phyloP scores from a whole-genome alignment of 2,888 invertebrate species.

The Pyrrhosoma nymphula region DNA sequence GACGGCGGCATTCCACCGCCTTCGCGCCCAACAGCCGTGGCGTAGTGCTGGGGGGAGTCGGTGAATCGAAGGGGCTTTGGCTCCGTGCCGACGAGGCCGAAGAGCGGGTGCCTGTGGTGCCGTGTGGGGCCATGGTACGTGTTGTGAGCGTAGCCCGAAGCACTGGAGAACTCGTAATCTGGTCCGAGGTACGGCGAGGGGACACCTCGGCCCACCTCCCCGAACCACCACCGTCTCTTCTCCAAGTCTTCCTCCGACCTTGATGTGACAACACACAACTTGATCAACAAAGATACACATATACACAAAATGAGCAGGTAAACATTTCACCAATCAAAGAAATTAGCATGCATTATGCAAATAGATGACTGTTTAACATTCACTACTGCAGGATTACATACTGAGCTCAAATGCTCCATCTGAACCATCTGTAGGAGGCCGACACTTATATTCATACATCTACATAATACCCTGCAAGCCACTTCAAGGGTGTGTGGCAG shows the following conservation, averaged over 20 bases:
- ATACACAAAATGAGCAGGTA: no score
- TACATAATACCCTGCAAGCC: no score
- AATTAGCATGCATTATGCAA: no score
- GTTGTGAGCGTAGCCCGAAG: constrained; percentile 86
- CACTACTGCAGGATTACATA: no score
- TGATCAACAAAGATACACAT: no score
- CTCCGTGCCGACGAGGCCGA: constrained; percentile 77
- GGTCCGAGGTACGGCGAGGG: constrained; percentile 75
- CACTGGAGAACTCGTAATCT: constrained; percentile 82
- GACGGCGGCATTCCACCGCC: constrained; percentile 73
- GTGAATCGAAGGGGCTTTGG: constrained; percentile 85
- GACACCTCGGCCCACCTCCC: constrained; percentile 76
- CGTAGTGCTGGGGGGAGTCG: constrained; percentile 87
- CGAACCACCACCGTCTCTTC: constrained; percentile 73
- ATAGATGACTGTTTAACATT: no score
- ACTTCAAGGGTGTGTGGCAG: no score
- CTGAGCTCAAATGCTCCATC: no score
- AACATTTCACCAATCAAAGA: no score
- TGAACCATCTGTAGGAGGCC: no score
- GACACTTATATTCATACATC: no score
- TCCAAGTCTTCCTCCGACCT: constrained; percentile 71
- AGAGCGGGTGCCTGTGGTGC: constrained; percentile 84
- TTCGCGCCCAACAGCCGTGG: constrained; percentile 75
- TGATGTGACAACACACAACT: background rate
- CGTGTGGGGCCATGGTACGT: constrained; percentile 94